Base-by-base conservation (phyloP, 2,888 invertebrate species). In the Tachina lurida region DNA sequence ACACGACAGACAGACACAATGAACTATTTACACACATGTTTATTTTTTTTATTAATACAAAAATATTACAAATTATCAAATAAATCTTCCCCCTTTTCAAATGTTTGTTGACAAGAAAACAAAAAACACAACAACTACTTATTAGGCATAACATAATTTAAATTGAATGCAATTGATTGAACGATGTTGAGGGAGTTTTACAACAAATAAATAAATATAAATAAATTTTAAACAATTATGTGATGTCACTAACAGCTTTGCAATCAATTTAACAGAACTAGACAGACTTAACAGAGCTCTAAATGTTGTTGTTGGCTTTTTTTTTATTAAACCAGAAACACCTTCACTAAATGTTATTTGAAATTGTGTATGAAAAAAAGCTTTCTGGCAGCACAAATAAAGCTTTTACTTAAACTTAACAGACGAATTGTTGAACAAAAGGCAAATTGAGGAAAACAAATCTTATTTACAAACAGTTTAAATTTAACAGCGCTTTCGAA, bases 401-500 rank as follows among this genome's bases (percentile, higher is more conserved):
- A 84, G 83, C 83, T 77, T 65, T 71, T 31, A 1, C 10, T 13
- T 10, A 45, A 52, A 7, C 31, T n/a, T 49, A 77, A 49, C 78
- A 52, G 74, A 52, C 75, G 58, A 81, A 76, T 63, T 58, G 39
- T 43, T 41, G 9, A 43, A 58, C 58, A 80, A 84, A 83, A 71
- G 73, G 82, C 73, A 79, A 79, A 82, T 39, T 19, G 73, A 74
- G 63, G 68, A 77, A 81, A 63, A 81, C 67, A 62, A 62, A 84
- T 71, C 71, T 80, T 76, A 71, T 76, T 68, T 68, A 80, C 83
- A 76, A 80, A 83, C 88, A 88, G 88, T 88, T 88, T 77, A 74
- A 87, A 78, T 85, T 79, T 84, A 86, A 87, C 88, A 87, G 87
- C 87, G 86, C 83, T 77, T 75, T 75, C 86, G 87, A 88, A 82